Evolutionary conservation across 1,140 invertebrate genomes (phyloP).

Genomic region (Copidosoma floridanum): DNA sequence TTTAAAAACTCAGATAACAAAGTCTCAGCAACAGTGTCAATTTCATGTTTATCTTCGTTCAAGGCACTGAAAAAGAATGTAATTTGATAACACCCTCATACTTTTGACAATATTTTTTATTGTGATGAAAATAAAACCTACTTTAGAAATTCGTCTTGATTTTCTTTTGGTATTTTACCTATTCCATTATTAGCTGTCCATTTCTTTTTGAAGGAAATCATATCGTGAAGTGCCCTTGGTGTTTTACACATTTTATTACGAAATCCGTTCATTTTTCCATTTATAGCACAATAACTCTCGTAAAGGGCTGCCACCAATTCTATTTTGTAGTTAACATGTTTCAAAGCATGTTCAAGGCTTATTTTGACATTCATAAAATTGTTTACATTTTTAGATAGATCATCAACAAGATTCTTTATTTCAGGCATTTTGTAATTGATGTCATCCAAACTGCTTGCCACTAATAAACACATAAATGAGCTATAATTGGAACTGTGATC

Average conservation of each 20-base stretch:
- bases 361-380: too few species aligned
- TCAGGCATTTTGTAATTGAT: too few species aligned
- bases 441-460: too few species aligned
- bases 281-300: slow-evolving; percentile 3
- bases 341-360: too few species aligned
- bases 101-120: background rate
- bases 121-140: slow-evolving; percentile 3
- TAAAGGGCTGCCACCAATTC: too few species aligned
- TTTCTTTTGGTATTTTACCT: background rate
- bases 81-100: background rate
- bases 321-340: too few species aligned
- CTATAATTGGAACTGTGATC: too few species aligned
- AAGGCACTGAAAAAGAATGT: slow-evolving; percentile 15
- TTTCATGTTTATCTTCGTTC: slow-evolving; percentile 11
- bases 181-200: slow-evolving; percentile 5
- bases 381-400: too few species aligned
- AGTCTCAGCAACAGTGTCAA: slow-evolving; percentile 14
- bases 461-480: too few species aligned
- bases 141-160: slow-evolving; percentile 15
- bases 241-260: too few species aligned
- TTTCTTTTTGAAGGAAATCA: slow-evolving; percentile 20
- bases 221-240: slow-evolving; percentile 17
- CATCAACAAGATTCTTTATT: too few species aligned
- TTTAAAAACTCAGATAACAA: slow-evolving; percentile 18
- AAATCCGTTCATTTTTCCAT: slow-evolving; percentile 10